Evolutionary conservation across 2,888 invertebrate species (phyloP), one percentile per base, ranked within the genome.

Genomic region (Habroteleia sp.): DNA sequence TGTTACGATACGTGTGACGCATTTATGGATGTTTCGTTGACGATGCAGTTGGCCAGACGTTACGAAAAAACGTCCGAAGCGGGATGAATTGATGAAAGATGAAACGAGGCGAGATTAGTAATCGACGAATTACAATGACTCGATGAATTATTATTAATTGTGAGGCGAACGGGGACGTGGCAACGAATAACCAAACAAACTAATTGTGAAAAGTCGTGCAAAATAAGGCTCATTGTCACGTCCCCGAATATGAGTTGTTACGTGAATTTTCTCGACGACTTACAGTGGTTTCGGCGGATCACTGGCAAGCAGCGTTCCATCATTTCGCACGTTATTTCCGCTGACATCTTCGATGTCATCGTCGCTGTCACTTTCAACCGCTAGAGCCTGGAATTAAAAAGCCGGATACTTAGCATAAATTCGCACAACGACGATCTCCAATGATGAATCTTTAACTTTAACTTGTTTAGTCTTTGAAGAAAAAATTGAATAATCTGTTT

Each of bases 261-360:
- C 4, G 42, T 31, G 29, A 11, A 46, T 31, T 29, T n/a, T 5
- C n/a, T 7, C 0, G 17, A 2, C 5, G 37, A 17, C 95, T 94
- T 90, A 96, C 97, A 98, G 94, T 83, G 98, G 98, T 89, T 97
- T 96, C 13, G 98, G 97, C 60, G 98, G 97, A 90, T 98, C 98
- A 84, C 97, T 97, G 75, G 98, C 98, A 56, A 97, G 91, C 60
- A 98, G 91, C 1, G 98, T 98, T 76, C 98, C 98, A 89, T 98
- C 98, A 84, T 97, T 96, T 79, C 96, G 91, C 79, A 94, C 91
- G 65, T 95, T 94, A 79, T 93, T 93, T 81, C 94, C 94, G 84
- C 94, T 95, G 83, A 95, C 95, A 27, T 94, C 94, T 84, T 95
- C 95, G 8, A 94, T 94, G 86, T 96, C 96, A 76, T 93, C 94